phyloP scores from a whole-genome alignment of 2,797 vertebrate genomes.

The Bovichtus variegatus region DNA sequence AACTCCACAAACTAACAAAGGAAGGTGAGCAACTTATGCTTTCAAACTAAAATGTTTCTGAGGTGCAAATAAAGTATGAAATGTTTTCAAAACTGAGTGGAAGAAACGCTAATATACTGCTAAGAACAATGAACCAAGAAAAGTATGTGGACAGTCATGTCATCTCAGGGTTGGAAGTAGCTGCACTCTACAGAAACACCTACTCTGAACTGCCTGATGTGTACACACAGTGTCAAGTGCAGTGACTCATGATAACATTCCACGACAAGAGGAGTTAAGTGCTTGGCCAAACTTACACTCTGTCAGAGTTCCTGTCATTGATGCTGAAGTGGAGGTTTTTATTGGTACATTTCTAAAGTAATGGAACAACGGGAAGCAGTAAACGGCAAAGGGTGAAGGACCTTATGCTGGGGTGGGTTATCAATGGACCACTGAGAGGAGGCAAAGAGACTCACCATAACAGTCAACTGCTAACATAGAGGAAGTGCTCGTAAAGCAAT shows the following conservation, averaged over 20 bases:
- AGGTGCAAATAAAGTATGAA: no score
- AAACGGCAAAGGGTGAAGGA: no score
- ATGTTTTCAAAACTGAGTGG: slow-evolving; percentile 7
- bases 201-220: slow-evolving; percentile 10
- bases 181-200: no score
- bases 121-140: slow-evolving; percentile 14
- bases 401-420: no score
- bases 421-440: no score
- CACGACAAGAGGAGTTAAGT: background rate
- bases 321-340: slow-evolving; percentile 1
- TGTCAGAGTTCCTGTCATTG: slow-evolving; percentile 5
- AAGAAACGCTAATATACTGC: background rate
- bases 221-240: background rate
- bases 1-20: no score
- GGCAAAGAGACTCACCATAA: no score
- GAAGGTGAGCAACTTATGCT: no score
- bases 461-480: no score
- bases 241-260: slow-evolving; percentile 12
- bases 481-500: no score
- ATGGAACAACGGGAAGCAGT: background rate
- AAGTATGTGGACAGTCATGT: background rate
- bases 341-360: background rate
- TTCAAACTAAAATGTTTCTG: no score
- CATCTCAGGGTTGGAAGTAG: slow-evolving; percentile 6
- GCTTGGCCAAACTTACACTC: slow-evolving; percentile 4